These are phyloP conservation scores for Abramis brama DNA, from an alignment of 2,113 vertebrate species.

Conservation along the genomic window DNA sequence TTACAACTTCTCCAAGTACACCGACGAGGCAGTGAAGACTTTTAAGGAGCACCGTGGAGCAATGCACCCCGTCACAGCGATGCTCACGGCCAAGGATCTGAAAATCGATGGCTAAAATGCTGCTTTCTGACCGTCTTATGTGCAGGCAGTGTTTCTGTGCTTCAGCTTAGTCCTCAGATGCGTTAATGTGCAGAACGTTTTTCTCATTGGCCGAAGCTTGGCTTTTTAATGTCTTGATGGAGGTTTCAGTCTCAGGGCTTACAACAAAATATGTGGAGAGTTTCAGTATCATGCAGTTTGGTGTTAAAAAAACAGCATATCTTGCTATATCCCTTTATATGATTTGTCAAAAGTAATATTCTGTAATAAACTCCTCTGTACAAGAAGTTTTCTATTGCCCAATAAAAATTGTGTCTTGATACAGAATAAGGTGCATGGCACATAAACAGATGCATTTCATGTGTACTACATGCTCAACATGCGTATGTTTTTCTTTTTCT, in stretches of 20 bases:
- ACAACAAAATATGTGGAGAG: neutral
- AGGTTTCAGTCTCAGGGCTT: conserved; percentile 24
- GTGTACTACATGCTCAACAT: neutral
- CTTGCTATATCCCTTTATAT: neutral
- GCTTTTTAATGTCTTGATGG: neutral
- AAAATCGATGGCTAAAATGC: conserved; percentile 72
- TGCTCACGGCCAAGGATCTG: conserved; percentile 87
- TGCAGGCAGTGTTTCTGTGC: neutral
- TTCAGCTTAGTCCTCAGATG: neutral
- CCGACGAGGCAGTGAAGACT: conserved; percentile 73
- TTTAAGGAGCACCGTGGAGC: conserved; percentile 77
- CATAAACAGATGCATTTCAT: neutral
- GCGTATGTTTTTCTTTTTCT: too few species aligned
- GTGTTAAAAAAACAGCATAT: neutral
- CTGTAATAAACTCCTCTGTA: conserved; percentile 24
- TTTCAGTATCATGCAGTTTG: neutral
- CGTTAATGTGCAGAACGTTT: neutral
- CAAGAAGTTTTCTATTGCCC: neutral
- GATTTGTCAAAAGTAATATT: neutral
- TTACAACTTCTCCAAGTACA: conserved; percentile 83
- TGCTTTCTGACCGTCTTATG: conserved; percentile 34
- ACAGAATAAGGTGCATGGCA: neutral
- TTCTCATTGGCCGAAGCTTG: neutral
- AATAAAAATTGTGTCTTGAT: neutral
- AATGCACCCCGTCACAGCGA: conserved; percentile 89